Base-by-base conservation (phyloP, 2,113 vertebrate genomes). In the Tenebrosternarchus preto region DNA sequence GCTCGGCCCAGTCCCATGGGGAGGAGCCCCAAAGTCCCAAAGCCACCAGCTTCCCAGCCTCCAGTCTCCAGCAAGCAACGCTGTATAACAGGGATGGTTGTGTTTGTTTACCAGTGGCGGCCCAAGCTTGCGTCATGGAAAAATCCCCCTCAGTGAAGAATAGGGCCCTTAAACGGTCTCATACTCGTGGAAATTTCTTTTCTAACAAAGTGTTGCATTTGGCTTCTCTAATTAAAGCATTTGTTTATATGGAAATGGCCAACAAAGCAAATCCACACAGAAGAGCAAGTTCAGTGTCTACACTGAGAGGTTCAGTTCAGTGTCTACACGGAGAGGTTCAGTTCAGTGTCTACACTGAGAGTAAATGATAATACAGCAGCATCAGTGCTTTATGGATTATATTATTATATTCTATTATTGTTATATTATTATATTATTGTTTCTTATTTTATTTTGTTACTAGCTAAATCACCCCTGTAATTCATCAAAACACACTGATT, bases 1-100 rank as follows among this genome's bases (percentile, higher is more conserved):
- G 75, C 82, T 81, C 78, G 66, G 70, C 63, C 57, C 53, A 15
- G 83, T 85, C 83, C 83, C 83, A 71, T 11, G 83, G 43, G 83
- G 83, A 76, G 66, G 57, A 85, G 76, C n/a, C n/a, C n/a, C n/a
- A 63, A 67, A 55, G 29, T 68, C 57, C 71, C 72, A 5, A 57
- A 76, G 50, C 50, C 25, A 82, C 64, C 69, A 70, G 77, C 76
- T 85, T 31, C 57, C 55, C 33, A 76, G 64, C 25, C 31, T 59
- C 77, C 25, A 78, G 64, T 20, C 36, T 60, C 17, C 22, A 81
- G 68, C 76, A 76, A 77, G 68, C 72, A 33, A 71, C 76, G 59
- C 57, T 15, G 11, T 12, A 50, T n/a, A 78, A 79, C 66, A 79
- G 57, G 50, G 70, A 81, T 0, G 11, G 22, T 56, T 74, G 71